Conservation (phyloP, 2,113 vertebrate species). For the Malurus melanocephalus region DNA sequence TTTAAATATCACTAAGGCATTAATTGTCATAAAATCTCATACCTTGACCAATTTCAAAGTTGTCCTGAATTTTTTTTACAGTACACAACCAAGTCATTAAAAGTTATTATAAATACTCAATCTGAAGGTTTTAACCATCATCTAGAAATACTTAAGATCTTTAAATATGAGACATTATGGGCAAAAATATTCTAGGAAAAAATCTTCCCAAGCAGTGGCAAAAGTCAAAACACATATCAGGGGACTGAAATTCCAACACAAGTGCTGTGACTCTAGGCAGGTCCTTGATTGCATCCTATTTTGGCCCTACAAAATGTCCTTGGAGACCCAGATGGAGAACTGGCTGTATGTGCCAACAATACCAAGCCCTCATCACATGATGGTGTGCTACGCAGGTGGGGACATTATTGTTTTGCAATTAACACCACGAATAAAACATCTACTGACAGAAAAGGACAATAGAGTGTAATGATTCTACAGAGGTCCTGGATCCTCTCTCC, state of each 20-base stretch:
- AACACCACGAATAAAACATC: not conserved
- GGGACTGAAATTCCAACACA: not conserved
- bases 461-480: not conserved
- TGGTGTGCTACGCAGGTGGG: not conserved
- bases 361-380: not conserved
- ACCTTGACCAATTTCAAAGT: not conserved
- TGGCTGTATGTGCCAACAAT: fast-evolving
- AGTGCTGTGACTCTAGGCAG: not conserved
- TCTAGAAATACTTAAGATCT: not conserved
- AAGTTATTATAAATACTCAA: not conserved
- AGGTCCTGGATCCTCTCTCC: not conserved
- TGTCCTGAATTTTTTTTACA: not conserved
- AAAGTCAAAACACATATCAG: not conserved
- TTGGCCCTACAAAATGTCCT: not conserved
- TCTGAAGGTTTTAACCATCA: not conserved
- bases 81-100: not conserved
- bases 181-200: not conserved
- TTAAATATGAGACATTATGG: not conserved
- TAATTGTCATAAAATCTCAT: not conserved
- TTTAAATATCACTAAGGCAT: not conserved
- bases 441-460: not conserved
- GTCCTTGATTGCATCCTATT: not conserved
- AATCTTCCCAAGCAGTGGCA: not conserved
- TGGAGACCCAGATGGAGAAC: not conserved
- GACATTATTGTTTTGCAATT: not conserved